phyloP scores from a whole-genome alignment of 1,140 invertebrate species.

The Drosophila nigrodunni region DNA sequence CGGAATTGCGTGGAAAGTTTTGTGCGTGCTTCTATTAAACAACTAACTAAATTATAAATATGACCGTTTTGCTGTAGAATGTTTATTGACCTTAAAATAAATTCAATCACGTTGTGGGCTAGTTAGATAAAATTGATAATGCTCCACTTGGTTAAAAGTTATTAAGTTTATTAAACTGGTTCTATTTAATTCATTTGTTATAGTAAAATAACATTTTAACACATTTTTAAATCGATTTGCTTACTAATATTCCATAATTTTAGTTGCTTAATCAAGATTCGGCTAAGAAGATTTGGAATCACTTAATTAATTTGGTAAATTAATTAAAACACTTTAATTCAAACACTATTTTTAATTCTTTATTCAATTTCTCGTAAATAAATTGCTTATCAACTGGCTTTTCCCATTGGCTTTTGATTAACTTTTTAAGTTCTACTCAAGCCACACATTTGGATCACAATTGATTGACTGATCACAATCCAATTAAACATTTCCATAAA shows the following conservation, averaged over 20 bases:
- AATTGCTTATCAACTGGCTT: too few relatives aligned
- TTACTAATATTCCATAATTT: too few relatives aligned
- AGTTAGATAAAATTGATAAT: not conserved
- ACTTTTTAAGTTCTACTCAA: conserved; percentile 11
- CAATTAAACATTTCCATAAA: conserved; percentile 64
- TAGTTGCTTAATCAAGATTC: too few relatives aligned
- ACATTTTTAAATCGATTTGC: not conserved
- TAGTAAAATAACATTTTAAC: not conserved
- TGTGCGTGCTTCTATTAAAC: conserved; percentile 37
- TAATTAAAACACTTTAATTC: too few relatives aligned
- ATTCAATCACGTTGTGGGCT: not conserved
- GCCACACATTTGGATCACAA: not conserved
- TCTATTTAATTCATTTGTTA: too few relatives aligned
- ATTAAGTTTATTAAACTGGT: too few relatives aligned
- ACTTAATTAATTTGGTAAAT: too few relatives aligned
- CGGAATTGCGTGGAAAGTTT: conserved; percentile 58
- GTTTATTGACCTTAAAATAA: not conserved
- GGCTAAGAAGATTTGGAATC: too few relatives aligned
- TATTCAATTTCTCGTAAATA: too few relatives aligned
- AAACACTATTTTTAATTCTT: too few relatives aligned
- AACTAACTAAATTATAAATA: conserved; percentile 40
- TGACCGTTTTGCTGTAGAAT: conserved; percentile 11
- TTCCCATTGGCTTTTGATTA: not conserved
- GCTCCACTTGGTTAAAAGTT: too few relatives aligned
- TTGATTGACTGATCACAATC: conserved; percentile 12